Conservation (phyloP, 2,113 vertebrate species). For the Xiphias gladius region DNA sequence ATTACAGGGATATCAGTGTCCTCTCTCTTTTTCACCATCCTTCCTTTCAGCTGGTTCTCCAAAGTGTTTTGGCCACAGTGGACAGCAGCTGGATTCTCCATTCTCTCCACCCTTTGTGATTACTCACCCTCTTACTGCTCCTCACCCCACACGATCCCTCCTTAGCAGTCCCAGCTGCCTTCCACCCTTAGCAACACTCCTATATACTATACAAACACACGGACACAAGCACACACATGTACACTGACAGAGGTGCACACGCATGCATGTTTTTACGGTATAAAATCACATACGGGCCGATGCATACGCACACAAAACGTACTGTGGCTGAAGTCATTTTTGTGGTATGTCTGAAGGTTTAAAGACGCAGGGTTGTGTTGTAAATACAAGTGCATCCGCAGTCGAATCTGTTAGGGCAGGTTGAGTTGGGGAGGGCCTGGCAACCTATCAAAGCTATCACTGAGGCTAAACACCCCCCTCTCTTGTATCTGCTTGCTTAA, state of each 20-base stretch:
- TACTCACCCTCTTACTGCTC: slow-evolving; percentile 47
- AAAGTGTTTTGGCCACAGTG: slow-evolving; percentile 56
- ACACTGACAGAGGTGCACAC: slow-evolving; percentile 6
- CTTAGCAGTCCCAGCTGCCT: slow-evolving; percentile 68
- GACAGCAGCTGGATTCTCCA: slow-evolving; percentile 78
- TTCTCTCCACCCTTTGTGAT: slow-evolving; percentile 72
- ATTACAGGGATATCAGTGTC: neutral
- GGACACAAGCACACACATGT: slow-evolving; percentile 40
- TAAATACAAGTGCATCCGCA: slow-evolving; percentile 64
- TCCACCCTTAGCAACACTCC: slow-evolving; percentile 70
- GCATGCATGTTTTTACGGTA: neutral
- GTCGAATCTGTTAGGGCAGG: slow-evolving; percentile 77
- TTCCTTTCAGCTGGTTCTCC: slow-evolving; percentile 38
- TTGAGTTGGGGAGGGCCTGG: slow-evolving; percentile 54
- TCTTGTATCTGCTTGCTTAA: slow-evolving; percentile 48
- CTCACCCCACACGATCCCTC: slow-evolving; percentile 48
- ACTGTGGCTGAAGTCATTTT: slow-evolving; percentile 70
- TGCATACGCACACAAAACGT: slow-evolving; percentile 11
- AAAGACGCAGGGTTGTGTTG: slow-evolving; percentile 53
- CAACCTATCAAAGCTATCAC: slow-evolving; percentile 61
- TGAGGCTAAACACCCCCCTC: slow-evolving; percentile 29
- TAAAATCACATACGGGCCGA: neutral
- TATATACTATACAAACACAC: slow-evolving; percentile 50
- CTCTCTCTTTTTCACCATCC: slow-evolving; percentile 25
- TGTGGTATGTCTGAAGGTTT: slow-evolving; percentile 73